Base-by-base conservation (phyloP, 2,888 invertebrate genomes). In the Pimpla rufipes region DNA sequence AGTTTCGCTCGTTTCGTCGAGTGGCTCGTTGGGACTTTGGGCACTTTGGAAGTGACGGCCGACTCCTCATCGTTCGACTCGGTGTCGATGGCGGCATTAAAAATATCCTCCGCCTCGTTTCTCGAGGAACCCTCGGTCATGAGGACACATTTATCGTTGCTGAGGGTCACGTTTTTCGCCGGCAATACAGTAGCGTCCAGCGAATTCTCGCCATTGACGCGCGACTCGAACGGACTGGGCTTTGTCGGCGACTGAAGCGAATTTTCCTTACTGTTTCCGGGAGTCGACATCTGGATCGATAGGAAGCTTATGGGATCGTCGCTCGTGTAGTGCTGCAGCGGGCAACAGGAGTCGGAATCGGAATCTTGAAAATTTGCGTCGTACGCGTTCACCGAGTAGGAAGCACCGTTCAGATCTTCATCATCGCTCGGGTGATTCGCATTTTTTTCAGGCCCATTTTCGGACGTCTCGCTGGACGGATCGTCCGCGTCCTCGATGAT, bases 271-370 rank as follows among this genome's bases (percentile, higher is more conserved):
- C 57, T 71, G 37, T 59, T 55, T 0, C 78, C 78, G 16, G 66
- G 57, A 13, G 4, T 35, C 0, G 40, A 29, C 77, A 89, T 86
- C 64, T 86, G 77, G 5, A 85, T 6, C 6, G 85, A 79, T 11
- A 87, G 45, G 71, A 85, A 88, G 55, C 85, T 86, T 13, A 62
- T 83, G 16, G 89, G 87, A 84, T 87, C 85, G 29, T 88, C 86
- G 18, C 87, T 88, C 3, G 85, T 85, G 84, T 91, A 91, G 76
- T 86, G 86, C 84, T 91, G 91, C 57, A 91, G 81, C 1, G 88
- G 89, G 77, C 89, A 91, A 13, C 85, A 85, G 2, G 82, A 68
- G 50, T 88, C 86, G 0, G 91, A 91, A 77, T 91, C 90, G 1
- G 88, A 89, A 76, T 91, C 90, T 11, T 86, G 85, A 66, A 89